These are phyloP conservation scores for Fregata magnificens DNA, from an alignment of 2,113 vertebrate genomes.

Conservation along the genomic window DNA sequence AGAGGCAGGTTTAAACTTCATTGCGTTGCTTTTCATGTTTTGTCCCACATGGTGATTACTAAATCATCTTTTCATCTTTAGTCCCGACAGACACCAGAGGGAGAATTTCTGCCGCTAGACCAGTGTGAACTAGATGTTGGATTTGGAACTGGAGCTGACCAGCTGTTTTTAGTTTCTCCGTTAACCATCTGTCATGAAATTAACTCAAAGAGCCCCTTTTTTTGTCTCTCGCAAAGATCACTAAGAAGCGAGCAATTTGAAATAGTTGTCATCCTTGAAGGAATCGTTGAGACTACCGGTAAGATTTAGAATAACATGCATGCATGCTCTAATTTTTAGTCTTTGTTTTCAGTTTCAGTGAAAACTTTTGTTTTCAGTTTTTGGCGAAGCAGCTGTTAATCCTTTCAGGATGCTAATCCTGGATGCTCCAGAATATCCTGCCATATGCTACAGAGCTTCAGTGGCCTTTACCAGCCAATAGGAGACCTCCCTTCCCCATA, in stretches of 20 bases:
- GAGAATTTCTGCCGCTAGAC: slow-evolving; percentile 88
- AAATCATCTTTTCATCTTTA: slow-evolving; percentile 50
- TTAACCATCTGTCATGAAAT: slow-evolving; percentile 92
- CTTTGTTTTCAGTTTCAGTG: neutral
- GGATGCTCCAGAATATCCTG: neutral
- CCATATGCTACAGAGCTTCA: neutral
- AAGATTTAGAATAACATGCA: neutral
- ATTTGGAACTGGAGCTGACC: slow-evolving; percentile 89
- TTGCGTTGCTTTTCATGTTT: neutral
- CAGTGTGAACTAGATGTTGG: slow-evolving; percentile 90
- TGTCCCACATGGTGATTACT: neutral
- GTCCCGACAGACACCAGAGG: slow-evolving; percentile 90
- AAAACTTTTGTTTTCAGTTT: no score
- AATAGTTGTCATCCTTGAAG: slow-evolving; percentile 90
- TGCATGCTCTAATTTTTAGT: neutral
- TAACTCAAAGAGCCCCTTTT: slow-evolving; percentile 86
- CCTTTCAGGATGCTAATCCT: neutral
- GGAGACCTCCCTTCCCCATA: neutral
- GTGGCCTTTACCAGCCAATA: neutral
- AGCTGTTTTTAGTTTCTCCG: slow-evolving; percentile 89
- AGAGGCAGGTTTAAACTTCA: neutral
- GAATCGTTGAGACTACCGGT: slow-evolving; percentile 91
- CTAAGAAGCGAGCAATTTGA: slow-evolving; percentile 88
- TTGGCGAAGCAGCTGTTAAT: neutral
- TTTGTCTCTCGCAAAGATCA: slow-evolving; percentile 86